Evolutionary conservation across 2,113 vertebrate species (phyloP), one percentile per base, ranked within the genome.

Genomic region (Amblyopsis rosae): DNA sequence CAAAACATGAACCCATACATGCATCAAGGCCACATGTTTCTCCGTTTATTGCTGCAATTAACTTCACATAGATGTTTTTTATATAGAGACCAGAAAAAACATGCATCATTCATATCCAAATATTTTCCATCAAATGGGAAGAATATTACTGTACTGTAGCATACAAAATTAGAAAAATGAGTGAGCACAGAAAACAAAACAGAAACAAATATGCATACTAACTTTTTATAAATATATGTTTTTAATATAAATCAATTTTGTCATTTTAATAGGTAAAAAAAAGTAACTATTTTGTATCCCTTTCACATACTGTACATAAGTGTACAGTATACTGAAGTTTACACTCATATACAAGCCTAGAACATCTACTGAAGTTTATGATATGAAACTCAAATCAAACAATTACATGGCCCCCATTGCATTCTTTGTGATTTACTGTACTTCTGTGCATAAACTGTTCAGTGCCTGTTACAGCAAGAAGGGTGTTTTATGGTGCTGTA

Each of bases 401-500:
- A 68, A 67, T 72, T 69, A 72, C 51, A 74, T 65, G 53, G 60
- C 63, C 61, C 71, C 70, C 60, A 57, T 12, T 13, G 16, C 55
- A 58, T 71, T 70, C 56, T 15, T 71, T 9, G 46, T 69, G 80
- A 85, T 86, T 89, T 81, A 86, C 69, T 85, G 26, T 26, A 26
- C 26, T 26, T 26, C 26, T 64, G 67, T 55, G 65, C 82, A 83
- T 80, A 84, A 86, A 85, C 62, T 83, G 62, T 81, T 82, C 76
- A 82, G 79, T 71, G 62, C 65, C 10, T 81, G 75, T 69, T 80
- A 76, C 55, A 59, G 80, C 75, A 53, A 70, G 82, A 60, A 83
- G 70, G 73, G 80, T 79, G 77, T 88, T 90, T 91, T 89, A 88
- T 84, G 67, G 85, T 82, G 77, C 84, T 87, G 81, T 90, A 88